Evolutionary conservation across 2,888 invertebrate genomes (phyloP).

Genomic region (Stenotaenia linearis): DNA sequence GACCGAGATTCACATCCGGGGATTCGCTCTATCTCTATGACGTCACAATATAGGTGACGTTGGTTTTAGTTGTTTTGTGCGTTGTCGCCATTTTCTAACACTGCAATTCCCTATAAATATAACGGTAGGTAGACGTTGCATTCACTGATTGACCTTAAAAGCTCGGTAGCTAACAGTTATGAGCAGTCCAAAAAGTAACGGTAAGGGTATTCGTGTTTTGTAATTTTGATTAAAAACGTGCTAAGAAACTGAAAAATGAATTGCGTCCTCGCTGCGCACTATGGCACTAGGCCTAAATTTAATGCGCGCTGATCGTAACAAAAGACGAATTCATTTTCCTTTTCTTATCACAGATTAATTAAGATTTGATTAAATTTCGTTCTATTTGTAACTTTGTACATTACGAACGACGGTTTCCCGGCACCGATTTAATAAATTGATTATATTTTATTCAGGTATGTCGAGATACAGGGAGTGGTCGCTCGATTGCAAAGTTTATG

Average conservation of each 20-base stretch:
- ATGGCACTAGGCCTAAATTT: background rate
- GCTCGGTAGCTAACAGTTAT: background rate
- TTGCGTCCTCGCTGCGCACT: background rate
- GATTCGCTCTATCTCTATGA: background rate
- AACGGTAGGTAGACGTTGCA: background rate
- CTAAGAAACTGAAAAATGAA: background rate
- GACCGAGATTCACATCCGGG: background rate
- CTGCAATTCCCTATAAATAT: background rate
- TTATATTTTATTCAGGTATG: slow-evolving; percentile 53
- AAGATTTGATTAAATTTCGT: background rate
- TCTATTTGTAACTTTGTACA: too few relatives aligned
- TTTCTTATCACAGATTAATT: background rate
- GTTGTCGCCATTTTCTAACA: background rate
- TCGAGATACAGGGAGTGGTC: slow-evolving; percentile 76
- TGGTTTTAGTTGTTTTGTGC: background rate
- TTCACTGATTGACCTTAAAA: background rate
- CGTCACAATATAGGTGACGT: background rate
- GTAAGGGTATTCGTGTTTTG: background rate
- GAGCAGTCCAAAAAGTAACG: background rate
- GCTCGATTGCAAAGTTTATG: slow-evolving; percentile 83
- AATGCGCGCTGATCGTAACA: background rate
- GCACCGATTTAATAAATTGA: too few relatives aligned
- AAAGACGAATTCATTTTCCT: background rate
- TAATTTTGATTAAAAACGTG: background rate
- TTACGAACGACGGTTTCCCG: too few relatives aligned